Evolutionary conservation across 2,888 invertebrate genomes (phyloP).

Genomic region (Charanyca ferruginea): DNA sequence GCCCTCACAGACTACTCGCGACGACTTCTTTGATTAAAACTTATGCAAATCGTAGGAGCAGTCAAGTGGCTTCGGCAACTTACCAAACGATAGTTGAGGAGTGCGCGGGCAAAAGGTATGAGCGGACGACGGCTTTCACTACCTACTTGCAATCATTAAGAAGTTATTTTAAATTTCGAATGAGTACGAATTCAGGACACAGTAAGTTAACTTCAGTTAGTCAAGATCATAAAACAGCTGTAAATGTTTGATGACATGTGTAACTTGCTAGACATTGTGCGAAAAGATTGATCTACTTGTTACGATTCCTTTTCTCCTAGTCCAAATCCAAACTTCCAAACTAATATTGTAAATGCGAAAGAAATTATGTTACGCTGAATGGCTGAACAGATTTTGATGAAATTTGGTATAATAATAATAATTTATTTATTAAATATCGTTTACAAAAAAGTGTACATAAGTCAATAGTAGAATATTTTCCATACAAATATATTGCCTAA

Average conservation of each 20-base stretch:
- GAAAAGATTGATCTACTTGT: neutral
- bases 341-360: too few relatives aligned
- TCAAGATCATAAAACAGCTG: neutral
- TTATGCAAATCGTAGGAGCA: constrained; percentile 81
- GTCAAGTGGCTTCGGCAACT: constrained; percentile 76
- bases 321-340: too few relatives aligned
- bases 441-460: too few relatives aligned
- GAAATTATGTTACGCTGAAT: too few relatives aligned
- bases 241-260: too few relatives aligned
- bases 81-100: constrained; percentile 67
- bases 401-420: too few relatives aligned
- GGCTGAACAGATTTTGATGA: too few relatives aligned
- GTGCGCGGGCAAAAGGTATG: constrained; percentile 23
- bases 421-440: too few relatives aligned
- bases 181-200: neutral
- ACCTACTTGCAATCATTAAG: neutral
- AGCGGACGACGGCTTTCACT: constrained; percentile 5
- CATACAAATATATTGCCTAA: too few relatives aligned
- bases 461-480: too few relatives aligned
- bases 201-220: neutral
- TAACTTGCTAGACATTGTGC: too few relatives aligned
- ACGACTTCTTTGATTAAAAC: constrained; percentile 86
- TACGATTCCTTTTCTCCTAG: neutral
- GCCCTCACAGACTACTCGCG: constrained; percentile 48
- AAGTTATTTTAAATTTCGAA: neutral